Conservation (phyloP, 2,113 vertebrate genomes). For the Alethe diademata region DNA sequence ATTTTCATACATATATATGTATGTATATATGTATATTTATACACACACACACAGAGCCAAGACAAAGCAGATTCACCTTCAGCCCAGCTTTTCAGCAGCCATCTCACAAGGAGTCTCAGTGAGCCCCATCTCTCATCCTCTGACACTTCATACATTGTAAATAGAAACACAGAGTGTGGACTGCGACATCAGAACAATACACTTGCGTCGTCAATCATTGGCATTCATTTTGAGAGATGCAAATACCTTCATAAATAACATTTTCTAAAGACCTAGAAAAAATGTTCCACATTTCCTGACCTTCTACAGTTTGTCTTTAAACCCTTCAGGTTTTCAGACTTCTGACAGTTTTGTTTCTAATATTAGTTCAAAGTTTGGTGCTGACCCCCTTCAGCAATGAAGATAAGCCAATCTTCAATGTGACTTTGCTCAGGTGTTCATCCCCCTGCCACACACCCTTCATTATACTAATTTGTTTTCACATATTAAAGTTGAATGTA, state of each 20-base stretch:
- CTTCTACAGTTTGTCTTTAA: neutral
- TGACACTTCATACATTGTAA: neutral
- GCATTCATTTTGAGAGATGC: neutral
- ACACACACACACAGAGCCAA: neutral
- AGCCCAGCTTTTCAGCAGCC: neutral
- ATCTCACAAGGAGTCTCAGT: neutral
- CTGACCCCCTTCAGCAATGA: neutral
- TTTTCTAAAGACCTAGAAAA: neutral
- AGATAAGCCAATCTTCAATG: neutral
- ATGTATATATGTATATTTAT: neutral
- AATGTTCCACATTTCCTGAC: neutral
- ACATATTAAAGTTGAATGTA: neutral
- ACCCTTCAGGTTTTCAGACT: neutral
- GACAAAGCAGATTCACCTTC: neutral
- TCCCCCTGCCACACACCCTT: neutral
- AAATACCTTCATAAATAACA: neutral
- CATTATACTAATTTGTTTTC: neutral
- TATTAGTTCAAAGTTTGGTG: neutral
- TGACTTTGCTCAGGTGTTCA: neutral
- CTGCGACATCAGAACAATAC: neutral
- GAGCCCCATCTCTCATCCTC: neutral
- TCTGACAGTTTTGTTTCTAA: neutral
- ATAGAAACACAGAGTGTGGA: neutral
- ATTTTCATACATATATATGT: neutral
- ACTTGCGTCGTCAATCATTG: accelerated